Evolutionary conservation across 1,140 invertebrate species (phyloP).

Genomic region (Diorhabda carinulata): DNA sequence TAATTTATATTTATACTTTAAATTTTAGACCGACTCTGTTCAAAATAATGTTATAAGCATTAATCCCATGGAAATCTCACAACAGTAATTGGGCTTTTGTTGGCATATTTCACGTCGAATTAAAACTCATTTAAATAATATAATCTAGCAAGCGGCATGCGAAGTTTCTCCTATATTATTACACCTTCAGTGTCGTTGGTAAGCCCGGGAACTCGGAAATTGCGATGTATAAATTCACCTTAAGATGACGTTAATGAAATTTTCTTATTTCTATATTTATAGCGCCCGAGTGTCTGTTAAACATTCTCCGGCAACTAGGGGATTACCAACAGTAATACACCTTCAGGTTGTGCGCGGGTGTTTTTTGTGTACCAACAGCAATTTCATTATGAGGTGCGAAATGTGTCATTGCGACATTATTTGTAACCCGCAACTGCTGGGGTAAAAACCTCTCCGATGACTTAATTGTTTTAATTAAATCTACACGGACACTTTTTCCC

Average conservation of each 20-base stretch:
- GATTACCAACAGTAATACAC: constrained; percentile 19
- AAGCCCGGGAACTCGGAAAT: constrained; percentile 48
- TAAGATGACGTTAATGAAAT: constrained; percentile 56
- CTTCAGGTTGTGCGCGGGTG: constrained; percentile 8
- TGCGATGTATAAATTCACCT: constrained; percentile 53
- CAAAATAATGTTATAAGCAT: constrained; percentile 27
- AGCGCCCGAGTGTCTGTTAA: constrained; percentile 35
- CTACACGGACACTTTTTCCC: background rate
- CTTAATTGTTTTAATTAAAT: constrained; percentile 23
- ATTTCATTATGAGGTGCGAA: constrained; percentile 27
- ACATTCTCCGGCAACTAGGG: constrained; percentile 9
- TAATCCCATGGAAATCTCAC: constrained; percentile 31
- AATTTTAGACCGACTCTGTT: constrained; percentile 11
- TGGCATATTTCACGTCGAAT: constrained; percentile 32
- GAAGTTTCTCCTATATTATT: constrained; percentile 42
- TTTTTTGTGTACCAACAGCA: constrained; percentile 17
- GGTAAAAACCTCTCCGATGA: constrained; percentile 15
- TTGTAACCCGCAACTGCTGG: constrained; percentile 15
- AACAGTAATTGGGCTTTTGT: constrained; percentile 40
- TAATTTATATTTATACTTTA: too few relatives aligned
- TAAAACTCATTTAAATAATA: constrained; percentile 46
- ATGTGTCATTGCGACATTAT: constrained; percentile 20
- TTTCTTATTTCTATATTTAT: constrained; percentile 50
- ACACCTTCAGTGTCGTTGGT: constrained; percentile 40
- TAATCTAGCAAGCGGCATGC: constrained; percentile 32